Evolutionary conservation across 2,888 invertebrate species (phyloP).

Genomic region (Eilema depressum): DNA sequence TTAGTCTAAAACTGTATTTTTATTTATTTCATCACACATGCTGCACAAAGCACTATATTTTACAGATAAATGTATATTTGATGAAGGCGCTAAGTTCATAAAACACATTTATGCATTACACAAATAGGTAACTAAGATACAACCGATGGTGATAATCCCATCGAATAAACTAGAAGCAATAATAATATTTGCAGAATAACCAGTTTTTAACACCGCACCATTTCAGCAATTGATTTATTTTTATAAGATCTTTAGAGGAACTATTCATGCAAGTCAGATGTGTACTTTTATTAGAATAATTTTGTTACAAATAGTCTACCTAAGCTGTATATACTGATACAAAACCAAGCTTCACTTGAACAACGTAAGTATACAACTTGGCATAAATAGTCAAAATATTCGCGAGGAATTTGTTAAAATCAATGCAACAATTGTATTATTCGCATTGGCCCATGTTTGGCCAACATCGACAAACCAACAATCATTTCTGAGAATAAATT

Average conservation of each 20-base stretch:
- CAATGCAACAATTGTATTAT: conserved; percentile 7
- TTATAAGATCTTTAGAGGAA: not conserved
- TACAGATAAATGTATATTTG: not conserved
- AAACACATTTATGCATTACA: not conserved
- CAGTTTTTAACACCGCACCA: too few species aligned
- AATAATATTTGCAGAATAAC: too few species aligned
- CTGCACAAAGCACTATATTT: too few species aligned
- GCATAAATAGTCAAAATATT: not conserved
- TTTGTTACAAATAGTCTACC: not conserved
- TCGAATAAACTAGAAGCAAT: not conserved
- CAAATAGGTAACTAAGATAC: not conserved
- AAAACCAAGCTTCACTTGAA: not conserved
- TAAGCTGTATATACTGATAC: not conserved
- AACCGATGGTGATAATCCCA: not conserved
- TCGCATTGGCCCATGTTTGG: not conserved
- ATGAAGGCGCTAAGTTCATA: not conserved
- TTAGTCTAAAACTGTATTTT: too few species aligned
- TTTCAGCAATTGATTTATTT: too few species aligned
- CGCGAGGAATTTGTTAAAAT: conserved; percentile 1
- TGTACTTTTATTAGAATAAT: not conserved
- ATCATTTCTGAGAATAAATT: not conserved
- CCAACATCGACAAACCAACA: not conserved
- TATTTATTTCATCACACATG: too few species aligned
- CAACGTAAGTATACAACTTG: not conserved
- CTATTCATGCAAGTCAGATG: not conserved